These are phyloP conservation scores for Catostomus latipinnis DNA, from an alignment of 2,797 vertebrate species.

Conservation along the genomic window DNA sequence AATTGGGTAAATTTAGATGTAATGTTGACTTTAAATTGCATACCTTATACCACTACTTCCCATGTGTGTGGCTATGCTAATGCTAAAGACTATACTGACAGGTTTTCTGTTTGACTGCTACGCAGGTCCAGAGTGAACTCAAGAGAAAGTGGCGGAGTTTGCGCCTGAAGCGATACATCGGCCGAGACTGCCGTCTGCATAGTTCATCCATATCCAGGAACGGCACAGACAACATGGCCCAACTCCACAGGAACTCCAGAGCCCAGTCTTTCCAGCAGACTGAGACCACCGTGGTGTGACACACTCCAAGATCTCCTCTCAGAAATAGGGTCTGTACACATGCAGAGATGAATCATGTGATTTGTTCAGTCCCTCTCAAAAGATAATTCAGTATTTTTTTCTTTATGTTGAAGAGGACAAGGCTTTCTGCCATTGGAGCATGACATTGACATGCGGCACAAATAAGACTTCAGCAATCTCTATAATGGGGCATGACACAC, in stretches of 20 bases:
- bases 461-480: neutral
- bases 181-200: slow-evolving; percentile 77
- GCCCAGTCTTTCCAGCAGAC: slow-evolving; percentile 92
- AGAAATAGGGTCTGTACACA: slow-evolving; percentile 1
- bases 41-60: neutral
- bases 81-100: neutral
- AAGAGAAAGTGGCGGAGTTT: slow-evolving; percentile 86
- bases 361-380: slow-evolving; percentile 10
- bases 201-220: slow-evolving; percentile 78
- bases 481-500: neutral
- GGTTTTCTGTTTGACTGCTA: slow-evolving; percentile 4
- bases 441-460: slow-evolving; percentile 21
- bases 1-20: neutral
- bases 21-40: neutral
- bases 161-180: slow-evolving; percentile 75
- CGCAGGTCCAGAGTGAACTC: slow-evolving; percentile 90
- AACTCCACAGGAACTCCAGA: slow-evolving; percentile 76
- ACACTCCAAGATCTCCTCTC: neutral
- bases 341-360: slow-evolving; percentile 11
- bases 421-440: slow-evolving; percentile 13
- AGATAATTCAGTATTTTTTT: slow-evolving; percentile 15
- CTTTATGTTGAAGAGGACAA: slow-evolving; percentile 19
- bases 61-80: neutral
- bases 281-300: slow-evolving; percentile 87
- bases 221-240: slow-evolving; percentile 76